Evolutionary conservation across 1,140 invertebrate species (phyloP), one percentile per base, ranked within the genome.

Genomic region (Drosophila orena): DNA sequence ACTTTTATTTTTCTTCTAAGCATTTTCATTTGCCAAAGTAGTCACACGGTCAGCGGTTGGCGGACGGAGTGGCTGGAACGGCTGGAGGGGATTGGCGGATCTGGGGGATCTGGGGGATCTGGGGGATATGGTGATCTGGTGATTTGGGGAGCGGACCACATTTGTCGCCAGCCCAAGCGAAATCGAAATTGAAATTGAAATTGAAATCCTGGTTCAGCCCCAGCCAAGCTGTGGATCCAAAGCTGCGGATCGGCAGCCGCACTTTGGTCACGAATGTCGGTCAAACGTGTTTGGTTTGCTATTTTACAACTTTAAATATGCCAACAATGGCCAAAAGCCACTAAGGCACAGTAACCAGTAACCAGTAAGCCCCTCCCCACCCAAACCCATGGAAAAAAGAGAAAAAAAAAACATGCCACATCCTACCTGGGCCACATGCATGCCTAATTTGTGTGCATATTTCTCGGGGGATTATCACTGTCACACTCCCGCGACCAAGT

Each of bases 301-400:
- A 88, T 88, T 88, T 89, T 89, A 89, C 84, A 89, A 89, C 85
- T 89, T 89, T 89, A 89, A 89, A 89, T 89, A 89, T 89, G 84
- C 84, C 84, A 89, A 89, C 85, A 86, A 89, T 86, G 83, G 66
- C 68, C 77, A 53, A 50, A 50, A 56, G 77, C 61, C 61, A 62
- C 60, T 35, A 52, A 52, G 49, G 30, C 49, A 27, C 6, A 69
- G 44, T 40, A 27, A n/a, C 30, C 11, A 11, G 17, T 17, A 4
- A 20, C 30, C 11, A 11, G 17, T 17, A 4, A 20, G 30, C 24
- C 8, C 15, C n/a, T 12, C 35, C 61, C 35, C 61, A 35, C 42
- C 27, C 42, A 11, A 42, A n/a, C 22, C 4, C 6, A 11, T 4
- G 20, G 17, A 38, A 15, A 14, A 46, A 37, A 20, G 38, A 24